Evolutionary conservation across 2,113 vertebrate genomes (phyloP).

Genomic region (Trichomycterus rosablanca): DNA sequence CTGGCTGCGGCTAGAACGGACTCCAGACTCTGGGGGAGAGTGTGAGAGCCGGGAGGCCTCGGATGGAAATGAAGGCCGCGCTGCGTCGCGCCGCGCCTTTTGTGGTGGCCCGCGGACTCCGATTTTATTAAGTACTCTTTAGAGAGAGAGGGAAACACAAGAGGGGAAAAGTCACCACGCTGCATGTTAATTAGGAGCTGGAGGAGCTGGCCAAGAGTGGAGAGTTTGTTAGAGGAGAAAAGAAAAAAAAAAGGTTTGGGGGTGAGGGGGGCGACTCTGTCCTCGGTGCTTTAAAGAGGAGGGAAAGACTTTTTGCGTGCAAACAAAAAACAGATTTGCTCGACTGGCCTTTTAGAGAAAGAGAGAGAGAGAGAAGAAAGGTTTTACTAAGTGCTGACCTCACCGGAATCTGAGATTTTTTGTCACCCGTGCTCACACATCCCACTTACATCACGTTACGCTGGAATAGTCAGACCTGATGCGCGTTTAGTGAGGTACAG

Average conservation of each 20-base stretch:
- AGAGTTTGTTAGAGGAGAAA: constrained; percentile 61
- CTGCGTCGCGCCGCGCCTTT: constrained; percentile 57
- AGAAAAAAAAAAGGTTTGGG: constrained; percentile 33
- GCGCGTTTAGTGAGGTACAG: constrained; percentile 2
- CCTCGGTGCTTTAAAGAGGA: constrained; percentile 37
- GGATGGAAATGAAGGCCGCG: constrained; percentile 58
- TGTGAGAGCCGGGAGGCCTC: constrained; percentile 57
- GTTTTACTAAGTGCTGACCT: constrained; percentile 25
- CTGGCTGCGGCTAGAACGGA: constrained; percentile 54
- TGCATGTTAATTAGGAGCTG: constrained; percentile 73
- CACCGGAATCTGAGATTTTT: constrained; percentile 17
- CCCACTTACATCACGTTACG: constrained; percentile 11
- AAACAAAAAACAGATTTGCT: constrained; percentile 54
- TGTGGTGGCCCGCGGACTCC: constrained; percentile 61
- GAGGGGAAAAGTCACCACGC: constrained; percentile 61
- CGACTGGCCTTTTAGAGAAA: constrained; percentile 36
- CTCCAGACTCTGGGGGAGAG: constrained; percentile 53
- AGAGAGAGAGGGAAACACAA: constrained; percentile 66
- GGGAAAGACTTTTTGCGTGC: constrained; percentile 50
- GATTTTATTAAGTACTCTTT: constrained; percentile 75
- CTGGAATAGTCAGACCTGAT: constrained; percentile 14
- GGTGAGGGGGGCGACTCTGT: constrained; percentile 35
- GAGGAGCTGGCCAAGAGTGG: constrained; percentile 51
- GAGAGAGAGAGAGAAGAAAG: constrained; percentile 25
- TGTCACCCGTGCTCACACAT: constrained; percentile 24